Base-by-base conservation (phyloP, 2,113 vertebrate genomes). In the Apeltes quadracus region DNA sequence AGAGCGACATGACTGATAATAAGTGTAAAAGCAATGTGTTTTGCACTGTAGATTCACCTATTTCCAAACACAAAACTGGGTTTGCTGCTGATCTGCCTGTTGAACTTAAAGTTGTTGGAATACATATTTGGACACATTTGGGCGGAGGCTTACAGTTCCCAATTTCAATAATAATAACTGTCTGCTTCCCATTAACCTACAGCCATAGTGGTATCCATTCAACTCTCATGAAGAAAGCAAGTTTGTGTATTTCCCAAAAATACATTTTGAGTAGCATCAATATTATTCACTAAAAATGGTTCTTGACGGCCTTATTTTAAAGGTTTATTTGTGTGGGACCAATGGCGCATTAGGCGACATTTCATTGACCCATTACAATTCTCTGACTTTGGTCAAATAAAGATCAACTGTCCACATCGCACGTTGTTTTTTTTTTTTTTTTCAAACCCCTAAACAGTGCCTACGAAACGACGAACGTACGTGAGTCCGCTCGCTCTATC, bases 401-500 rank as follows among this genome's bases (percentile, higher is more conserved):
- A 4, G 58, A 3, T 54, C 43, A 58, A 61, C 20, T 15, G 32
- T 55, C 20, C 51, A 51, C 51, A 27, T 32, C 29, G 38, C 25
- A 25, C 1, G 0, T 18, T 66, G n/a, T 29, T 2, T 29, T 29
- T 29, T 5, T 34, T 34, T 5, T 1, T 34, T 34, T 34, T 3
- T 66, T 44, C 6, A 67, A 76, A 78, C 68, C 44, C 23, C 44
- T 25, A 44, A 48, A 46, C 5, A 0, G 16, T 43, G 50, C 13
- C 32, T 67, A 54, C 71, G 5, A 51, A 67, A 61, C 10, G 29
- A 50, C 46, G 16, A 79, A 22, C 72, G 38, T 58, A 13, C 7
- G 1, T 7, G 41, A 59, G 23, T 69, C 69, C 76, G 67, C 56
- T 43, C 61, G 25, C 9, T 46, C 10, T 51, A 58, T 84, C 57